Conservation (phyloP, 2,888 invertebrate genomes). For the Helobdella robusta region DNA sequence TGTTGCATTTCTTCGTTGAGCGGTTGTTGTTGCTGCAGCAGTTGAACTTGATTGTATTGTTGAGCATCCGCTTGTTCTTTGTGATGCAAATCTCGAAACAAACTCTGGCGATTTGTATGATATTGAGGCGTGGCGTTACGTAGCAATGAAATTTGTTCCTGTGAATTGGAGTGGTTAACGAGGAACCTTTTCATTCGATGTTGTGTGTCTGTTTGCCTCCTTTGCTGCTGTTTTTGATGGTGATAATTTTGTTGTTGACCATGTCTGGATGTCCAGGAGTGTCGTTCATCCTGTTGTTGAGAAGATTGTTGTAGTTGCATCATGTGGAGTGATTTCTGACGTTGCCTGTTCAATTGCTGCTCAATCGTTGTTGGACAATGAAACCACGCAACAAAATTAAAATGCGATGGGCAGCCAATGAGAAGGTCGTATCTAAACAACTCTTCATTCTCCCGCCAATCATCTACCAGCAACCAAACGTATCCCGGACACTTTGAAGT, state of each 20-base stretch:
- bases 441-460: constrained; percentile 19
- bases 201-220: constrained; percentile 1
- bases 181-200: no score
- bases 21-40: neutral
- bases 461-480: constrained; percentile 10
- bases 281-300: no score
- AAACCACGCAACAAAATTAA: neutral
- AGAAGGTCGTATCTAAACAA: constrained; percentile 15
- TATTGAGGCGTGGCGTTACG: neutral
- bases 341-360: no score
- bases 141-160: neutral
- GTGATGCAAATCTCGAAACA: neutral
- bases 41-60: neutral
- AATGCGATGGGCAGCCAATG: constrained; percentile 10
- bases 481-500: constrained; percentile 3
- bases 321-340: no score
- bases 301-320: no score
- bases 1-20: neutral
- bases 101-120: neutral
- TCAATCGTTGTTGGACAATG: constrained; percentile 1
- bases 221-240: neutral
- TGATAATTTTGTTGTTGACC: no score
- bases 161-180: no score
- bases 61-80: neutral
- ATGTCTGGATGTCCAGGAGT: no score